phyloP scores from a whole-genome alignment of 2,113 vertebrate genomes.

The Varanus salvator region DNA sequence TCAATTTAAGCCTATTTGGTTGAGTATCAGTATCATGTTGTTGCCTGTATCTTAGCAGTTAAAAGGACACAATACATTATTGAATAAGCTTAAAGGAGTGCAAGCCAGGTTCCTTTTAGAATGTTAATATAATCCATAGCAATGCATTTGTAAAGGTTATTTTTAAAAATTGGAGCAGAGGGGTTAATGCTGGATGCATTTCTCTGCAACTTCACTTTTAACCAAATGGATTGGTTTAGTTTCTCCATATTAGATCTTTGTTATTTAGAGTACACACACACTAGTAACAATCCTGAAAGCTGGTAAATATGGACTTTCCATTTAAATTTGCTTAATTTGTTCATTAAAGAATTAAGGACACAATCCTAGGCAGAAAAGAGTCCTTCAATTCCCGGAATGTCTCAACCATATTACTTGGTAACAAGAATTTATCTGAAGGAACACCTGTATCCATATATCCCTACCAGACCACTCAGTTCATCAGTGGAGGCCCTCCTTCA shows the following conservation, averaged over 20 bases:
- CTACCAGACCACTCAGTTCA: too few species aligned
- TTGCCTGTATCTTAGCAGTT: slow-evolving; percentile 35
- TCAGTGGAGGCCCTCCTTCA: too few species aligned
- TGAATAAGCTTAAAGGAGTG: slow-evolving; percentile 47
- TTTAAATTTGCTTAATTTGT: not conserved
- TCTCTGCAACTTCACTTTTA: not conserved
- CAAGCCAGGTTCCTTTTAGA: slow-evolving; percentile 49
- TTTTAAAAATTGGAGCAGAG: slow-evolving; percentile 34
- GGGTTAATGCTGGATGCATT: slow-evolving; percentile 16
- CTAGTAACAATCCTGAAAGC: not conserved
- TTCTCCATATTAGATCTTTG: slow-evolving; percentile 3
- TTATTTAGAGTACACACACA: not conserved
- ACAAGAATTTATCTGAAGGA: too few species aligned
- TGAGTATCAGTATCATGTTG: slow-evolving; percentile 32
- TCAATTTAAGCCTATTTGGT: slow-evolving; percentile 41
- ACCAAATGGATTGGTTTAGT: slow-evolving; percentile 10
- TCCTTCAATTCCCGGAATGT: too few species aligned
- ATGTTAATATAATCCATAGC: slow-evolving; percentile 54
- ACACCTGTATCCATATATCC: too few species aligned
- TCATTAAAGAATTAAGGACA: not conserved
- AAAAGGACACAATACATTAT: slow-evolving; percentile 48
- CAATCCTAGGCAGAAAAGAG: too few species aligned
- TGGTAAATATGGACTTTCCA: not conserved
- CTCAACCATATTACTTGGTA: too few species aligned
- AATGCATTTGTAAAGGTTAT: slow-evolving; percentile 31